These are phyloP conservation scores for Seira musarum DNA, from an alignment of 2,888 invertebrate species.

Conservation along the genomic window DNA sequence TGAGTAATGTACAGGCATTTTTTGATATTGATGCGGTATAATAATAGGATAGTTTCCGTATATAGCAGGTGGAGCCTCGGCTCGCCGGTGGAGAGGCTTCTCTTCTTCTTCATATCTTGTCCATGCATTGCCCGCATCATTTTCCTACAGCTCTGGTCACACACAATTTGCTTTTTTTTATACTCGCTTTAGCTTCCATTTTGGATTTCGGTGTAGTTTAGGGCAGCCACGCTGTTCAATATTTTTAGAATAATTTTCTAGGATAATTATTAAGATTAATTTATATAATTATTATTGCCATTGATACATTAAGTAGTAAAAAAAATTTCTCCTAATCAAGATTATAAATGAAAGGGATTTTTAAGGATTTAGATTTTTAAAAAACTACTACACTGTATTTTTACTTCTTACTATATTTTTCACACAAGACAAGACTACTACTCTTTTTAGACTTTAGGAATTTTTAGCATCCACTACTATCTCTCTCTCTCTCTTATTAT, in stretches of 20 bases:
- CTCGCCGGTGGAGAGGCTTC: neutral
- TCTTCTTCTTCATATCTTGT: neutral
- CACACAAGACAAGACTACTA: no score
- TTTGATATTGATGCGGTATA: neutral
- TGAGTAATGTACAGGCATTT: no score
- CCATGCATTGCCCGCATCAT: neutral
- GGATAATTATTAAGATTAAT: constrained; percentile 28
- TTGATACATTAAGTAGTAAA: constrained; percentile 25
- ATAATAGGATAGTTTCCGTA: neutral
- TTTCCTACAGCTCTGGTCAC: neutral
- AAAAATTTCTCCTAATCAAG: neutral
- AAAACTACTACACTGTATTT: no score
- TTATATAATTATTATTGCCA: neutral
- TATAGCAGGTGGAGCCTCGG: neutral
- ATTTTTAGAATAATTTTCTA: constrained; percentile 60
- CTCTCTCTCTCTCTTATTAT: no score
- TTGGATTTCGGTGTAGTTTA: constrained; percentile 64
- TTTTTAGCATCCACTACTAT: no score
- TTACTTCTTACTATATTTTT: no score
- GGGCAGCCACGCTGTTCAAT: constrained; percentile 64
- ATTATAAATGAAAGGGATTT: no score
- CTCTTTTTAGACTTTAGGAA: no score
- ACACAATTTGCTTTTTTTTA: neutral
- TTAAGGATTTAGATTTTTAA: no score
- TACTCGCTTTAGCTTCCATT: constrained; percentile 62